Conservation (phyloP, 2,797 vertebrate species). For the Etheostoma nigrum region DNA sequence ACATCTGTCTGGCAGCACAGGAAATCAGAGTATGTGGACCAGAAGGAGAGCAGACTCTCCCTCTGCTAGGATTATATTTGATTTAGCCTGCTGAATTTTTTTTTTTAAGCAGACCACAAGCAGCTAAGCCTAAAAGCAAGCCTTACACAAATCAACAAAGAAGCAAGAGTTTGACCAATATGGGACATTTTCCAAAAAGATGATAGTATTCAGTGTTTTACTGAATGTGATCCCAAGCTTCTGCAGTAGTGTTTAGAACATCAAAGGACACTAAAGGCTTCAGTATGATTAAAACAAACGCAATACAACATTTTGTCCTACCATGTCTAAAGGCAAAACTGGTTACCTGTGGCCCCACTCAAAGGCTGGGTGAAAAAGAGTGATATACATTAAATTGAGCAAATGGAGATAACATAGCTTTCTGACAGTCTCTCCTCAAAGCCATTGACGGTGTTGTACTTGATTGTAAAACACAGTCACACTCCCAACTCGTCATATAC, state of each 20-base stretch:
- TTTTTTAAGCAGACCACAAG: conserved; percentile 10
- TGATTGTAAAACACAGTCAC: no score
- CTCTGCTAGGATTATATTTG: conserved; percentile 1
- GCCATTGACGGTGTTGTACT: no score
- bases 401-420: no score
- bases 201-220: no score
- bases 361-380: no score
- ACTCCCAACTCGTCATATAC: no score
- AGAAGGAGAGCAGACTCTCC: conserved; percentile 40
- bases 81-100: background rate
- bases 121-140: background rate
- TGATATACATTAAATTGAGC: no score
- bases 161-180: background rate
- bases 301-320: background rate
- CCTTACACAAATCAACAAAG: conserved; percentile 11
- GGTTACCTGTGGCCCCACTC: no score
- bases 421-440: no score
- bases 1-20: conserved; percentile 63
- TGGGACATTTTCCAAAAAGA: background rate
- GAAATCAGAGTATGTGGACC: conserved; percentile 16
- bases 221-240: background rate
- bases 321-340: no score
- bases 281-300: background rate
- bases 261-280: background rate
- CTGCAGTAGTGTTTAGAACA: background rate